phyloP scores from a whole-genome alignment of 2,113 vertebrate species.

The Otis tarda region DNA sequence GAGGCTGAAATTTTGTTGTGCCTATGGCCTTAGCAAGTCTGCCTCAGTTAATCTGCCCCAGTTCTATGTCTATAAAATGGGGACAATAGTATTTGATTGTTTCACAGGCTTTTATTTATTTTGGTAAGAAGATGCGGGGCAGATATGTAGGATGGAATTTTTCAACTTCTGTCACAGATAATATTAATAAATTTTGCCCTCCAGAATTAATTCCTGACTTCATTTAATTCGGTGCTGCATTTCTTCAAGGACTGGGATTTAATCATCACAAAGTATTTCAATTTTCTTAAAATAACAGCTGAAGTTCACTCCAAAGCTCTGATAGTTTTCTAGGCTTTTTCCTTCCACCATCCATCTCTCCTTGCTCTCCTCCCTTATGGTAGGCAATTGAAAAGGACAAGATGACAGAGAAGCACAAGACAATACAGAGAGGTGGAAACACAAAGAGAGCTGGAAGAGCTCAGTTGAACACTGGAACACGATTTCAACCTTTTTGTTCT shows the following conservation, averaged over 20 bases:
- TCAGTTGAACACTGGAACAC: background rate
- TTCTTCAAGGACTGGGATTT: background rate
- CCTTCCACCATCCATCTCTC: background rate
- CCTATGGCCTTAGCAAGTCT: background rate
- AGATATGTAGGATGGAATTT: background rate
- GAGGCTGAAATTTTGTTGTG: background rate
- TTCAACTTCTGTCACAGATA: background rate
- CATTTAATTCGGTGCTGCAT: background rate
- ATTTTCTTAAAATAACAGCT: background rate
- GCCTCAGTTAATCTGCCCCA: background rate
- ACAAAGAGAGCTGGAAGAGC: background rate
- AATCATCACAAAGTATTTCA: background rate
- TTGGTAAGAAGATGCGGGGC: background rate
- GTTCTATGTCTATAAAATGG: background rate
- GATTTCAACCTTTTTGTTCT: slow-evolving; percentile 26
- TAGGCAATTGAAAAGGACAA: background rate
- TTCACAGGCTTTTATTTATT: background rate
- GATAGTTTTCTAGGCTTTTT: background rate
- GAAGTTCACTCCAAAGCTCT: background rate
- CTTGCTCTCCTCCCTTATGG: background rate
- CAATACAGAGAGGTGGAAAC: background rate
- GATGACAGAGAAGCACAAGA: slow-evolving; percentile 53
- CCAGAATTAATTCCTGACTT: background rate
- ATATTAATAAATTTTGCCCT: background rate
- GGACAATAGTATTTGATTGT: background rate